phyloP scores from a whole-genome alignment of 2,888 invertebrate species.

The Tetranychus truncatus region DNA sequence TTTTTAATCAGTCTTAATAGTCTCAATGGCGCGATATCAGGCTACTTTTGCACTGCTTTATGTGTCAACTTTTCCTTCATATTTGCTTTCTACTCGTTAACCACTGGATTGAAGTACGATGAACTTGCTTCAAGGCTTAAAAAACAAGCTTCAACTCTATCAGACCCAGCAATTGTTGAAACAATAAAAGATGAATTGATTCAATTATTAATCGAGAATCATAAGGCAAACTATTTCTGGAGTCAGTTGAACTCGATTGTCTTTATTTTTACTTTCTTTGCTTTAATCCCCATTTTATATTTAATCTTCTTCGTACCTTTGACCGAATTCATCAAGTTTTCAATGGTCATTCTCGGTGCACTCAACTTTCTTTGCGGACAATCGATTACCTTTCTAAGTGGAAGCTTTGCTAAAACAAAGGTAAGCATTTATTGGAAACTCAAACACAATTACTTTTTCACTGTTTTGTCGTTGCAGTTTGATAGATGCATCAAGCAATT shows the following conservation, averaged over 20 bases:
- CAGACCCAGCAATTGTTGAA: background rate
- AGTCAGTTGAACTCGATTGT: background rate
- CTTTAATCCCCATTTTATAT: background rate
- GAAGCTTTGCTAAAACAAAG: background rate
- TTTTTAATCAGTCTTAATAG: background rate
- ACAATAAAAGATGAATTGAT: no score
- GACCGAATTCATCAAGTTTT: background rate
- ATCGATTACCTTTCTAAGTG: background rate
- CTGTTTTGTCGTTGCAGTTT: background rate
- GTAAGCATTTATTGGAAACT: background rate
- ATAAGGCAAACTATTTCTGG: background rate
- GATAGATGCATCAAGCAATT: background rate
- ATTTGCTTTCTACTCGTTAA: background rate
- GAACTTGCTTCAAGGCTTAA: background rate
- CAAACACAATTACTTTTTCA: no score
- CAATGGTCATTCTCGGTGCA: background rate
- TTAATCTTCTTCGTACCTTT: background rate
- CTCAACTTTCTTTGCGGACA: background rate
- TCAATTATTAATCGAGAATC: background rate
- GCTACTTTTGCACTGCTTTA: background rate
- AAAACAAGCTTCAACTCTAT: background rate
- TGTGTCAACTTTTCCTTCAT: background rate
- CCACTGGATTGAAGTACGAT: background rate
- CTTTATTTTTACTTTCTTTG: background rate
- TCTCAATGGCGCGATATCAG: background rate